A percentile compares a stretch with the other conserved stretches of the same genome.
These are phyloP conservation scores for Heterodera carotae DNA, from an alignment of 1,140 invertebrate species.

Conservation along the genomic window DNA sequence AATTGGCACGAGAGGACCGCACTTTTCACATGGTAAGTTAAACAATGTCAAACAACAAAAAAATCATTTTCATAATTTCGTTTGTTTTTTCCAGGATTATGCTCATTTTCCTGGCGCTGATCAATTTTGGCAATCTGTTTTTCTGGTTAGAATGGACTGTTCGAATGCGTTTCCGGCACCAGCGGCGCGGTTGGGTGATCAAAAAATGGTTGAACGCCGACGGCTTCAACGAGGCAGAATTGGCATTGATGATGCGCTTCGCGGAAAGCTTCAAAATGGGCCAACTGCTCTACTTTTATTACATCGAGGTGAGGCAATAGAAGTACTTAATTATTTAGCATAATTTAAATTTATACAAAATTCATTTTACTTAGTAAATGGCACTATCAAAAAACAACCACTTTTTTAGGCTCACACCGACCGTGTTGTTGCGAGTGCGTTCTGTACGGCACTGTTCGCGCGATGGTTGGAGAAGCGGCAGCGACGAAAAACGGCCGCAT, in stretches of 20 bases:
- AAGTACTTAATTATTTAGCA: background rate
- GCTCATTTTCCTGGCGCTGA: constrained; percentile 35
- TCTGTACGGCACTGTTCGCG: constrained; percentile 37
- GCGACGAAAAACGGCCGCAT: constrained; percentile 7
- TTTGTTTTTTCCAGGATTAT: constrained; percentile 39
- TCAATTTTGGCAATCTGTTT: constrained; percentile 33
- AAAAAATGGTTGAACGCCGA: constrained; percentile 39
- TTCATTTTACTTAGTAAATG: too few relatives aligned
- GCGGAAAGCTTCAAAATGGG: constrained; percentile 39
- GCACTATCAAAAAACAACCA: too few relatives aligned
- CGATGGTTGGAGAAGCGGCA: constrained; percentile 40
- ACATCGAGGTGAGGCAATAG: constrained; percentile 28
- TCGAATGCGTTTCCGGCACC: constrained; percentile 31
- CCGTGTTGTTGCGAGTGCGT: constrained; percentile 38
- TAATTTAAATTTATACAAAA: background rate
- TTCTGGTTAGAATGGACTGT: constrained; percentile 39
- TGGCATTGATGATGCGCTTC: constrained; percentile 31
- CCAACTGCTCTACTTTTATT: constrained; percentile 37
- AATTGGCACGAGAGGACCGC: constrained; percentile 43
- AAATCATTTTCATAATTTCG: background rate
- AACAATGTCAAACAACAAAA: background rate
- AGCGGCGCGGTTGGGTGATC: constrained; percentile 33
- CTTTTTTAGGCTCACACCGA: constrained; percentile 37
- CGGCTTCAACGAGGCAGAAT: constrained; percentile 32
- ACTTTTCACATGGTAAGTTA: constrained; percentile 38